A percentile compares a stretch with the other conserved stretches of the same genome.
Conservation (phyloP, 2,113 vertebrate species). For the Steatornis caripensis region DNA sequence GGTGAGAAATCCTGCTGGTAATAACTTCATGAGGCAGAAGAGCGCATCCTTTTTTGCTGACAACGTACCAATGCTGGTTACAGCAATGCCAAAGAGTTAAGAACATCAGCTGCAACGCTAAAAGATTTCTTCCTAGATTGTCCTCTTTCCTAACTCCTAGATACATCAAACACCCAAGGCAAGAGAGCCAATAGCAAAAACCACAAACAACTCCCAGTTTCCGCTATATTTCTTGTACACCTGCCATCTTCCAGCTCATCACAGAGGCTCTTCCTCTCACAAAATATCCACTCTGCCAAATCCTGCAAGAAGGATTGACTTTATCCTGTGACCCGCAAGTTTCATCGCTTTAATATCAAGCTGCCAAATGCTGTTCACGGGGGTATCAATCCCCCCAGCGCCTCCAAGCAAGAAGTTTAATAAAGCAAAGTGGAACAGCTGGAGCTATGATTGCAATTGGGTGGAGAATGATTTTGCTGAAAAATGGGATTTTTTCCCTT, state of each 20-base stretch:
- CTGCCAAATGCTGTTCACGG: slow-evolving; percentile 14
- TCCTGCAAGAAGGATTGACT: slow-evolving; percentile 4
- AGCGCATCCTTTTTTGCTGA: background rate
- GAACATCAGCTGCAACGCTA: background rate
- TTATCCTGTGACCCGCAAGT: background rate
- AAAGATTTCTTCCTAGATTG: background rate
- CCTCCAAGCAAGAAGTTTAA: background rate
- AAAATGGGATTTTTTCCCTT: slow-evolving; percentile 31
- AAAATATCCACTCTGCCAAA: slow-evolving; percentile 23
- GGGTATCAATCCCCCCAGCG: background rate
- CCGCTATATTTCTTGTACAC: slow-evolving; percentile 49
- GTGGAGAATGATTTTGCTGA: slow-evolving; percentile 42
- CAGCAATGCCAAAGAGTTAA: background rate
- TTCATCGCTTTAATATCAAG: background rate
- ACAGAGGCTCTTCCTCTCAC: slow-evolving; percentile 48
- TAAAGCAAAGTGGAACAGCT: slow-evolving; percentile 29
- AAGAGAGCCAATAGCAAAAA: slow-evolving; percentile 3
- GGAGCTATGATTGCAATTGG: slow-evolving; percentile 16
- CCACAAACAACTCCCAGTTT: slow-evolving; percentile 29
- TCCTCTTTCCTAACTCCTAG: background rate
- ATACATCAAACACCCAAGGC: slow-evolving; percentile 7
- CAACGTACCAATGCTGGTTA: background rate
- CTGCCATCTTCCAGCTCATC: slow-evolving; percentile 64
- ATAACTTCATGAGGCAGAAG: background rate
- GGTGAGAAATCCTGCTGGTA: background rate